phyloP scores from a whole-genome alignment of 64 coral and sea anemone species.

The Stichodactyla mertensii region DNA sequence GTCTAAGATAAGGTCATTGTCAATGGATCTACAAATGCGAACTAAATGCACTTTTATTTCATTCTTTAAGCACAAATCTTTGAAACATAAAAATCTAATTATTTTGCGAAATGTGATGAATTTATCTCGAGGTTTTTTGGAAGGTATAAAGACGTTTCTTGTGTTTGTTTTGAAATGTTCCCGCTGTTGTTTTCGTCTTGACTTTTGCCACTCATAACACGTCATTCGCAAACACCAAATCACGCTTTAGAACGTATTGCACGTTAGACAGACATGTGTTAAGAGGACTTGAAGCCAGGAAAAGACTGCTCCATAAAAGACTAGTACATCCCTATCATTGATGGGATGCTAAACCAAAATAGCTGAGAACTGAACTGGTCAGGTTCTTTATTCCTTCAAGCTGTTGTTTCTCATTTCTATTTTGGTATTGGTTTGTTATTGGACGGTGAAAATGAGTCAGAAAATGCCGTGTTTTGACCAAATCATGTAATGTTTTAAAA shows the following conservation, averaged over 20 bases:
- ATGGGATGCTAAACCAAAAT: background rate
- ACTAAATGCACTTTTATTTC: background rate
- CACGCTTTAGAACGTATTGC: background rate
- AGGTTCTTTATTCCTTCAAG: background rate
- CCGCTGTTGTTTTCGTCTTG: background rate
- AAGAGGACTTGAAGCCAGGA: background rate
- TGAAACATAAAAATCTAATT: background rate
- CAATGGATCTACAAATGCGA: background rate
- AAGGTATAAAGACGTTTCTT: background rate
- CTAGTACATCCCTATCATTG: background rate
- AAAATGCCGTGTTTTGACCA: slow-evolving; percentile 8
- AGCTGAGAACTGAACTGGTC: background rate
- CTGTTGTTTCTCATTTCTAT: background rate
- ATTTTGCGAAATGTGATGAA: background rate
- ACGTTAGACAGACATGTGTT: background rate
- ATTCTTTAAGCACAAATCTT: background rate
- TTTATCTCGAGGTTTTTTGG: background rate
- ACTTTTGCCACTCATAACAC: slow-evolving; percentile 9
- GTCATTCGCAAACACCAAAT: background rate
- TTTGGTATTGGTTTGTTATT: background rate
- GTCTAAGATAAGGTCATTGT: slow-evolving; percentile 4
- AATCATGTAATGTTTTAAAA: slow-evolving; percentile 5
- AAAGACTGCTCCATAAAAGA: background rate
- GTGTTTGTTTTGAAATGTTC: background rate
- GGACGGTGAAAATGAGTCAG: background rate